These are phyloP conservation scores for Mungos mungo DNA, from an alignment of 2,113 vertebrate genomes.

Conservation along the genomic window DNA sequence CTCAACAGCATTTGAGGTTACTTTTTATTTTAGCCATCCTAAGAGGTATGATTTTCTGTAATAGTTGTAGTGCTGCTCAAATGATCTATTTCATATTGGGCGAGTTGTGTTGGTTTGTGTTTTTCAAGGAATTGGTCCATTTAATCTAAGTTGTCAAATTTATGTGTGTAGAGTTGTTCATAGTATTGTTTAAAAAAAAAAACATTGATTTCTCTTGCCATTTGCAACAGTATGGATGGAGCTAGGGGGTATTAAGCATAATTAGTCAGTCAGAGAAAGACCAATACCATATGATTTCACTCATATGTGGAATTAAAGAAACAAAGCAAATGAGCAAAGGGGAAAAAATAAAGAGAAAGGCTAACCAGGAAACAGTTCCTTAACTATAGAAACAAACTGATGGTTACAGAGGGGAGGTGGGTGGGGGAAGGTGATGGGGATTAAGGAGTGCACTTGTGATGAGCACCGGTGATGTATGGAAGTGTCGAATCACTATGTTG, in stretches of 20 bases:
- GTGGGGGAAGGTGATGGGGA: not conserved
- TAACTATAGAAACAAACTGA: not conserved
- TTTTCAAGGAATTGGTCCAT: not conserved
- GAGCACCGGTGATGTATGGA: not conserved
- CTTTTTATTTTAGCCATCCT: slow-evolving; percentile 5
- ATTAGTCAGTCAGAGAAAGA: not conserved
- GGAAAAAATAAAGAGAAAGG: not conserved
- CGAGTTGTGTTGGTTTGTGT: not conserved
- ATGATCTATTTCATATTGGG: not conserved
- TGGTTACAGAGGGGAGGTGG: not conserved
- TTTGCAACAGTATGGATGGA: not conserved
- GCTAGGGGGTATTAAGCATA: not conserved
- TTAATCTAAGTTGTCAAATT: slow-evolving; percentile 33
- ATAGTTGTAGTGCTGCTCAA: not conserved
- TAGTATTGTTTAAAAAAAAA: not conserved
- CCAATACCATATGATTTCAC: not conserved
- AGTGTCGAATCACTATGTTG: not conserved
- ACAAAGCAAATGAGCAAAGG: not conserved
- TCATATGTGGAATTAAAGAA: not conserved
- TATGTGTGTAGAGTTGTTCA: not conserved
- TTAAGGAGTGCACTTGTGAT: not conserved
- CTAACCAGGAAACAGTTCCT: not conserved
- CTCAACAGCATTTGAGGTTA: not conserved
- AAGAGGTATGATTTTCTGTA: not conserved
- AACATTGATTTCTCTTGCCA: not conserved